Evolutionary conservation across 1,140 invertebrate species (phyloP).

Genomic region (Brachionus plicatilis): DNA sequence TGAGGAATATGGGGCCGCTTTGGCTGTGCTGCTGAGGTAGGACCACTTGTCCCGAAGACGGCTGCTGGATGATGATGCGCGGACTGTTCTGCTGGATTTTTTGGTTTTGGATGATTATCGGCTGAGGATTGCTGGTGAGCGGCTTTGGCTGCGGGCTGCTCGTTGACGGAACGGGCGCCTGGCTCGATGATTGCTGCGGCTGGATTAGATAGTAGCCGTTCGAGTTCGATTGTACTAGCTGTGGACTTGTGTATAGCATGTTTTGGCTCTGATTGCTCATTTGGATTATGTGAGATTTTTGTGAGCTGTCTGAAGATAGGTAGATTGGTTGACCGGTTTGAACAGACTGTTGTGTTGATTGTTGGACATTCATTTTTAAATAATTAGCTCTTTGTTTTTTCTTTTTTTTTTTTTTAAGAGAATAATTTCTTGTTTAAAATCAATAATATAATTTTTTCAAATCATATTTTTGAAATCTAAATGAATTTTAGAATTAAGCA

Average conservation of each 20-base stretch:
- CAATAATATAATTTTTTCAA: not conserved
- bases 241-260: not conserved
- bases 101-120: not conserved
- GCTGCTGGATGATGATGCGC: slow-evolving; percentile 1
- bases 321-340: slow-evolving; percentile 4
- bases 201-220: slow-evolving; percentile 7
- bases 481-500: not conserved
- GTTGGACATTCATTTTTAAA: slow-evolving; percentile 1
- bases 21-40: not conserved
- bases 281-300: not conserved
- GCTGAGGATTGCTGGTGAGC: not conserved
- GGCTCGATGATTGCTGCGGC: not conserved
- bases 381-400: not conserved
- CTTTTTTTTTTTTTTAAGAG: not conserved
- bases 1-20: slow-evolving; percentile 18
- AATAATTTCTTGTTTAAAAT: not conserved
- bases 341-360: not conserved
- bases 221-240: not conserved
- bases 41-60: not conserved
- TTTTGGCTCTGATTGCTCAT: not conserved
- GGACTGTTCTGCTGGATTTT: not conserved
- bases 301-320: not conserved
- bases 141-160: not conserved
- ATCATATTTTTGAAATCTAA: slow-evolving; percentile 15
- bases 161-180: not conserved